Evolutionary conservation across 2,797 vertebrate genomes (phyloP).

Genomic region (Phataginus tricuspis): DNA sequence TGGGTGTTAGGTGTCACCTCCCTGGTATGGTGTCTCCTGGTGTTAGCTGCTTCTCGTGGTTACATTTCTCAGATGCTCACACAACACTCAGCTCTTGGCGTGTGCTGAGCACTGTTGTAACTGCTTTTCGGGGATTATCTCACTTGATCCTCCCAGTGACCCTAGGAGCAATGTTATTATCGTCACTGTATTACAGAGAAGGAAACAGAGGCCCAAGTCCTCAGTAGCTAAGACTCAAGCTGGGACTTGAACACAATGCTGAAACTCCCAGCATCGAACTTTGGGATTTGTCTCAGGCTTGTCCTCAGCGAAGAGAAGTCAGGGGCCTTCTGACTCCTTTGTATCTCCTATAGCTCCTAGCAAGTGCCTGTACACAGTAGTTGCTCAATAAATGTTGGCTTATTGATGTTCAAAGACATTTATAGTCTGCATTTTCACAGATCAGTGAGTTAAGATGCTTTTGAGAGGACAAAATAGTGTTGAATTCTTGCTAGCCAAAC

Average conservation of each 20-base stretch:
- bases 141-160: not conserved
- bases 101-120: not conserved
- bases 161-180: not conserved
- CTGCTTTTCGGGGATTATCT: not conserved
- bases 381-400: not conserved
- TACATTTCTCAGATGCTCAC: not conserved
- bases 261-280: not conserved
- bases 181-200: not conserved
- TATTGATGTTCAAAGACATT: not conserved
- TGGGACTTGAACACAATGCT: not conserved
- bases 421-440: not conserved
- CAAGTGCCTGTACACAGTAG: not conserved
- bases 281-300: not conserved
- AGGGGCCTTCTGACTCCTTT: not conserved
- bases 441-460: not conserved
- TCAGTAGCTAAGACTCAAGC: not conserved
- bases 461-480: not conserved
- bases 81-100: not conserved
- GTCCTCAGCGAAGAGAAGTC: not conserved
- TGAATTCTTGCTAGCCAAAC: not conserved
- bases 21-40: not conserved
- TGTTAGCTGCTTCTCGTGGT: not conserved
- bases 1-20: not conserved
- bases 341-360: not conserved
- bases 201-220: not conserved